Conservation (phyloP, 1,140 invertebrate genomes). For the Apis florea region DNA sequence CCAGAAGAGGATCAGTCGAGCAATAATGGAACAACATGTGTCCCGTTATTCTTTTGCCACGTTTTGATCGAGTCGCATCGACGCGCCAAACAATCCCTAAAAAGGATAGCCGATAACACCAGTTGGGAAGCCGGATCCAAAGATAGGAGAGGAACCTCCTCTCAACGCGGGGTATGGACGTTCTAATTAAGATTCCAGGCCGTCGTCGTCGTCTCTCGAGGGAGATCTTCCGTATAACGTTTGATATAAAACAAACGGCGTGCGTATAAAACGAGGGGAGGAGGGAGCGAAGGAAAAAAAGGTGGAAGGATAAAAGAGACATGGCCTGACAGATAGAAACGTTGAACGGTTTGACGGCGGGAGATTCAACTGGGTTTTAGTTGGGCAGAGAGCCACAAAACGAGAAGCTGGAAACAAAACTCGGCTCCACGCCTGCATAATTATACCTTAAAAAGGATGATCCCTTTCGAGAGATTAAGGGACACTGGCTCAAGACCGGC, state of each 20-base stretch:
- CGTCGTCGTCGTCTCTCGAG: neutral
- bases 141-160: slow-evolving; percentile 5
- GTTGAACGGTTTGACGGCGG: slow-evolving; percentile 51
- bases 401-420: neutral
- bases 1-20: neutral
- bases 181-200: slow-evolving; percentile 61
- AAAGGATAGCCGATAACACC: neutral
- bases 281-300: neutral
- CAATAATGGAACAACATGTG: neutral
- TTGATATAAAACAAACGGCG: slow-evolving; percentile 46
- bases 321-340: slow-evolving; percentile 53
- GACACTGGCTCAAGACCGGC: slow-evolving; percentile 54
- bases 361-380: slow-evolving; percentile 1
- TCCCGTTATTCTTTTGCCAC: slow-evolving; percentile 32
- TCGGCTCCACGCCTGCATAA: slow-evolving; percentile 44
- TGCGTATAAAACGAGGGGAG: neutral
- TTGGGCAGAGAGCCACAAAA: slow-evolving; percentile 47
- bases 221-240: neutral
- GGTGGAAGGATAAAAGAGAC: neutral
- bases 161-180: slow-evolving; percentile 22
- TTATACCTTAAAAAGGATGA: slow-evolving; percentile 66
- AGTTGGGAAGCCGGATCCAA: neutral
- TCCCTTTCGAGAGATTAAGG: slow-evolving; percentile 63
- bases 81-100: slow-evolving; percentile 5
- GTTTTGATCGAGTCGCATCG: slow-evolving; percentile 22